A percentile compares a stretch with the other conserved stretches of the same genome.
Evolutionary conservation across 2,113 vertebrate species (phyloP).

Genomic region (Tupaia chinensis): DNA sequence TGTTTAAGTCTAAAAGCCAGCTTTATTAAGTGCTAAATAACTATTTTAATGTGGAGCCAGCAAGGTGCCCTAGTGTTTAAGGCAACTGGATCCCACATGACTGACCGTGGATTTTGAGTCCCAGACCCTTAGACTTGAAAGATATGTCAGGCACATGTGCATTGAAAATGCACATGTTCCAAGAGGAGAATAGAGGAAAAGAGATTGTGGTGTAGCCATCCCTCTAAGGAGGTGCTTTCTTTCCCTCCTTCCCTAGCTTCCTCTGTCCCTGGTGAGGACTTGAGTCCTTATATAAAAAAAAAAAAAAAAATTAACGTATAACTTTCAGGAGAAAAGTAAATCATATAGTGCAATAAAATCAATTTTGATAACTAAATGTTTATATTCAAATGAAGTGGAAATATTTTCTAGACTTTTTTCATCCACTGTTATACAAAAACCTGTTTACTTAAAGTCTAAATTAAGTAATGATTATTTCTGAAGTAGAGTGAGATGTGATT

Average conservation of each 20-base stretch:
- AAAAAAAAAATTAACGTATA: neutral
- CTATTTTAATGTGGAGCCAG: neutral
- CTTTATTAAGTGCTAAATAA: neutral
- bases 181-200: no score
- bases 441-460: conserved; percentile 1
- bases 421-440: neutral
- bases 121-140: no score
- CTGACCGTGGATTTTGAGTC: no score
- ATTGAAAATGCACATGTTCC: no score
- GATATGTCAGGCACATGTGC: no score
- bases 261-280: no score
- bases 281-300: no score
- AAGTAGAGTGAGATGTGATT: neutral
- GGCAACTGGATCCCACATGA: no score
- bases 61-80: no score
- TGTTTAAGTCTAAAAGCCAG: neutral
- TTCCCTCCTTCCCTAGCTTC: no score
- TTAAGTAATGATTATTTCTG: conserved; percentile 16
- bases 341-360: neutral
- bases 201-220: no score
- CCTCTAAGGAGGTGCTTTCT: no score
- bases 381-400: neutral
- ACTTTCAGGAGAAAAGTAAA: conserved; percentile 47
- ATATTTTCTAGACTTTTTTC: neutral
- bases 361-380: conserved; percentile 57